Evolutionary conservation across 1,140 invertebrate genomes (phyloP), one percentile per base, ranked within the genome.

Genomic region (Asbolus verrucosus): DNA sequence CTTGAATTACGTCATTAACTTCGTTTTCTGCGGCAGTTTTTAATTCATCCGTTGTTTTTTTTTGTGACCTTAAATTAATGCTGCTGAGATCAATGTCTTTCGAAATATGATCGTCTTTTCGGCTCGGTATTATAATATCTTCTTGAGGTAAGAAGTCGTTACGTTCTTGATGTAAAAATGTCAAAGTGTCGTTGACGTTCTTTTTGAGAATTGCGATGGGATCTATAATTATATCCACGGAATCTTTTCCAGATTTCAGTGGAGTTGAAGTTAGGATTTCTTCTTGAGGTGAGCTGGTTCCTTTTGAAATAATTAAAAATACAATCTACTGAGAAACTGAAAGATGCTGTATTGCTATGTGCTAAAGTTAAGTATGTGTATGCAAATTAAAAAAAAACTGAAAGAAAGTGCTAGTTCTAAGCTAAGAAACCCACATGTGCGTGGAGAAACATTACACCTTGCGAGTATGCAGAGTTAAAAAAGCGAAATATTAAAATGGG

Each of bases 131-230:
- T 11, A 80, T 76, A 59, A 77, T 75, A 65, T 81, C 80, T 11
- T 81, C 80, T 33, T 78, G 60, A n/a, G 80, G 76, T 31, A 81
- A 63, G 67, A 81, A 81, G 73, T 81, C 79, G 65, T 81, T 81
- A 46, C 80, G 69, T 74, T 81, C 80, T 65, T 81, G 78, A 69
- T 81, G 79, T 19, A 81, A 73, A 65, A 81, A 81, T 14, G 79
- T 78, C 13, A 81, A 66, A 9, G 79, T 81, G 46, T 81, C 79
- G 67, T 70, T 75, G 13, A 81, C 77, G 14, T 81, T 77, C 67
- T 72, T 74, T 69, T 79, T 81, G 14, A 81, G 67, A 36, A 75
- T 27, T 41, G 74, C 77, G 8, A 81, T 78, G 0, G 72, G 74
- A 36, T 80, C 76, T 6, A 43, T 14, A 38, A 6, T 18, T 6